Evolutionary conservation across 1,140 invertebrate genomes (phyloP), one percentile per base, ranked within the genome.

Genomic region (Drosophila mayri): DNA sequence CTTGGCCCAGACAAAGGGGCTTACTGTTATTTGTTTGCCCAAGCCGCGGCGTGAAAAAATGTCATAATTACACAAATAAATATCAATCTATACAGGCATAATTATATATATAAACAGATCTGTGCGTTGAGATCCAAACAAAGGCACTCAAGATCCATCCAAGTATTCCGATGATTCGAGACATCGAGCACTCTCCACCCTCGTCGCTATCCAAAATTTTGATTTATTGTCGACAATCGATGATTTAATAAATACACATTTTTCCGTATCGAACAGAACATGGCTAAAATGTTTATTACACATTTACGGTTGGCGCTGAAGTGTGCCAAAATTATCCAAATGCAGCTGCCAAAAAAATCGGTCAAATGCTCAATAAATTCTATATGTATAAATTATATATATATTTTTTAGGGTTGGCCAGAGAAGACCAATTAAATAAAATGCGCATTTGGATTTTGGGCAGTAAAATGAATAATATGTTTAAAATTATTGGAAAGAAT

Each of bases 1-100:
- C 66, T 79, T 66, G 63, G 65, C 60, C 35, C 82, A 65, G 55
- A 86, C 83, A 86, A 86, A 88, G 83, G 57, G 52, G 64, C 80
- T 80, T 77, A 84, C 81, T 81, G 66, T 50, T 79, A 61, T 79
- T 86, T 87, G 84, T 87, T 83, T 83, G 67, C 49, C 76, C 62
- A 80, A 80, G 57, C 57, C 25, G 47, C 57, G 84, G 84, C 84
- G 84, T 87, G 76, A 87, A 88, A 88, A 84, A 87, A 88, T 84
- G 80, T 88, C 84, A 88, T 88, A 88, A 88, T 88, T 90, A 75
- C 76, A 75, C 59, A 84, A 90, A 90, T 74, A 88, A 88, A 88
- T 84, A 88, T 43, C 66, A 62, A 47, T 57, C 68, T 63, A 50
- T 71, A 74, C 47, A 54, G 22, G 66, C 44, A 71, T 72, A 74